A percentile compares a stretch with the other conserved stretches of the same genome.
Evolutionary conservation across 2,888 invertebrate genomes (phyloP).

Genomic region (Mythimna pallens): DNA sequence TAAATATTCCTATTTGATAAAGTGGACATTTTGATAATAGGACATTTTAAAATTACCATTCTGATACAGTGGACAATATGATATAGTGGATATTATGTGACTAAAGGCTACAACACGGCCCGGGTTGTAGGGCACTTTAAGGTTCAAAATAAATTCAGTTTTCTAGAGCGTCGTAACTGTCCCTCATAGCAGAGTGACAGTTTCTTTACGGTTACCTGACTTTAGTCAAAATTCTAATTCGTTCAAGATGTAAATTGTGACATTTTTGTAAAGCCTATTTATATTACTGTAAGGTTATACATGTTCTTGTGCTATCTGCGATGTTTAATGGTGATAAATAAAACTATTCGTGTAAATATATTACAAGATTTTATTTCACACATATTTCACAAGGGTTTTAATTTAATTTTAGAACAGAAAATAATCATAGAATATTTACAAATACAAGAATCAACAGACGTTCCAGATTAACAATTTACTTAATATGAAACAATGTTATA

Average conservation of each 20-base stretch:
- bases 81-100: no score
- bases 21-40: no score
- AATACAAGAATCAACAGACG: conserved; percentile 86
- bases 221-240: no score
- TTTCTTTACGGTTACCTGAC: background rate
- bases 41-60: no score
- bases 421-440: conserved; percentile 87
- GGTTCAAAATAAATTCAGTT: background rate
- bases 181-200: background rate
- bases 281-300: background rate
- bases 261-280: background rate
- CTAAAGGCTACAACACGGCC: no score
- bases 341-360: conserved; percentile 78
- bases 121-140: background rate
- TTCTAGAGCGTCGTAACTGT: background rate
- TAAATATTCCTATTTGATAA: no score
- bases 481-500: conserved; percentile 75
- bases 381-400: conserved; percentile 87
- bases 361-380: conserved; percentile 90
- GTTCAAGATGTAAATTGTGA: background rate
- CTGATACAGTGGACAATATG: no score
- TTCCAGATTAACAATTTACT: conserved; percentile 85
- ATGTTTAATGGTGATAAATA: conserved; percentile 51
- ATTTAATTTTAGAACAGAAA: conserved; percentile 85
- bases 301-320: background rate